Base-by-base conservation (phyloP, 1,140 invertebrate genomes). In the Drosophila orena region DNA sequence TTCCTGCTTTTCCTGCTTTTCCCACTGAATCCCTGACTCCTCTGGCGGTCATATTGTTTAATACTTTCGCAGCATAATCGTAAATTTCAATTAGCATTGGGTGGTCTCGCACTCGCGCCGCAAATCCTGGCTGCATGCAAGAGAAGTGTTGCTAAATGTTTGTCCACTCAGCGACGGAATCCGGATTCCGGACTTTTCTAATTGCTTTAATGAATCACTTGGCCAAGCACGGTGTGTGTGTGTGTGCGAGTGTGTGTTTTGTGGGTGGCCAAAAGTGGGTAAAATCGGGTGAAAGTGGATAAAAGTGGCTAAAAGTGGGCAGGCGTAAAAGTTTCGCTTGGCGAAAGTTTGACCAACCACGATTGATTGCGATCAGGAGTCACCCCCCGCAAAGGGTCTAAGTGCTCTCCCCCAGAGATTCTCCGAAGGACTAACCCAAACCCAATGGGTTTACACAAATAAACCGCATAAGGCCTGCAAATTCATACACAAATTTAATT, bases 51-150 rank as follows among this genome's bases (percentile, higher is more conserved):
- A 86, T 86, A 83, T 86, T 86, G 83, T 79, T 88, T 86, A 86
- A 86, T 86, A 86, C 88, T 83, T 86, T 83, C 69, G 75, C 79
- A 86, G 79, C 83, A 86, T 86, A 86, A 79, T 86, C 83, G 83
- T 81, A 86, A 76, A 88, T 79, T 79, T 76, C 83, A 86, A 88
- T 76, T 53, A 88, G 76, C 83, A 88, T 86, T 77, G 68, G 69
- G 24, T 30, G 30, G 58, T 64, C 10, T 22, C 47, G 38, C 34
- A 22, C 24, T 7, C 53, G 50, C n/a, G 12, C 37, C 37, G 30
- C 12, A n/a, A 14, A 14, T 24, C 37, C 38, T 53, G 24, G 49
- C 49, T 68, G 77, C 37, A 59, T 81, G 77, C 68, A 81, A 81
- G 61, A 81, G 46, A 80, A 81, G 50, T 50, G 38, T 56, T 66